Evolutionary conservation across 2,888 invertebrate species (phyloP).

Genomic region (Xanthorhoe spadicearia): DNA sequence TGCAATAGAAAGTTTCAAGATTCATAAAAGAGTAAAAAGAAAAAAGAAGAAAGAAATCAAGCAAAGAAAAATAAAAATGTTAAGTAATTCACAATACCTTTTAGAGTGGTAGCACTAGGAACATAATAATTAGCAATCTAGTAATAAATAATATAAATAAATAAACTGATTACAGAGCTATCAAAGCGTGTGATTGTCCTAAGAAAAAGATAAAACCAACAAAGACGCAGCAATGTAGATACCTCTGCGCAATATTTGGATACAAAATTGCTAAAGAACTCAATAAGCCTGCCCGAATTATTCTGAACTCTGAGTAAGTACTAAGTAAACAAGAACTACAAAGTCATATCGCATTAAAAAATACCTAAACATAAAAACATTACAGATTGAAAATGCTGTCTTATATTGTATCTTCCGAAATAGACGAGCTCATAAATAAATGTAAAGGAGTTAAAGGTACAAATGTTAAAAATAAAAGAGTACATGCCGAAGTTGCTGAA

Average conservation of each 20-base stretch:
- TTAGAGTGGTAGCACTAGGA: too few species aligned
- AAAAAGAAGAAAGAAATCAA: constrained; percentile 27
- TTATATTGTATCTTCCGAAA: constrained; percentile 57
- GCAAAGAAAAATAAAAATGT: constrained; percentile 29
- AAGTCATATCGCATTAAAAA: not conserved
- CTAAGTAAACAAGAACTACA: not conserved
- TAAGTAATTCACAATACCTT: not conserved
- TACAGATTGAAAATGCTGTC: constrained; percentile 60
- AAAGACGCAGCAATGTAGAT: constrained; percentile 6
- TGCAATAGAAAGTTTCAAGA: constrained; percentile 67
- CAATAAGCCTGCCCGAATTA: constrained; percentile 51
- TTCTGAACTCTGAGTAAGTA: constrained; percentile 61
- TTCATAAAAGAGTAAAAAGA: constrained; percentile 43
- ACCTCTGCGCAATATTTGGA: constrained; percentile 56
- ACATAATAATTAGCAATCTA: too few species aligned
- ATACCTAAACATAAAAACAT: not conserved
- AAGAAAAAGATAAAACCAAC: constrained; percentile 7
- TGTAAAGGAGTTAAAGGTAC: constrained; percentile 35
- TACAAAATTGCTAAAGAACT: constrained; percentile 58
- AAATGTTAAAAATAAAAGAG: constrained; percentile 42
- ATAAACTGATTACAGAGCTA: constrained; percentile 6
- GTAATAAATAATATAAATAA: not conserved
- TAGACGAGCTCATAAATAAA: constrained; percentile 50
- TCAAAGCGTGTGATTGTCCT: constrained; percentile 2
- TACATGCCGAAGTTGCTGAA: constrained; percentile 55